These are phyloP conservation scores for Oryzias melastigma DNA, from an alignment of 2,113 vertebrate genomes.

Conservation along the genomic window DNA sequence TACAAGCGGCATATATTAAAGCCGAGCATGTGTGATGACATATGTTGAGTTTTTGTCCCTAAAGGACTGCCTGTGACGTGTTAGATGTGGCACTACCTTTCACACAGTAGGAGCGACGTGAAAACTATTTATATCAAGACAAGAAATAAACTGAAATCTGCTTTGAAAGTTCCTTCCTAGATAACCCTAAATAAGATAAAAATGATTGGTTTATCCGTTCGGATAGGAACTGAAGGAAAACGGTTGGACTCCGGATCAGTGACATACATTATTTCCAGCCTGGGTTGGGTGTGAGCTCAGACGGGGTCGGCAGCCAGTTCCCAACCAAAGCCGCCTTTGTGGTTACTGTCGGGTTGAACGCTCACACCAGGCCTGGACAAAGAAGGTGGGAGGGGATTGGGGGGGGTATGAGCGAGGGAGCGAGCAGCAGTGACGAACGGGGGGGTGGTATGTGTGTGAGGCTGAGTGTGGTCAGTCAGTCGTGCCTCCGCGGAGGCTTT, in stretches of 20 bases:
- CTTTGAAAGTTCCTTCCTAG: background rate
- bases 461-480: constrained; percentile 16
- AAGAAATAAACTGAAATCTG: constrained; percentile 7
- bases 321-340: constrained; percentile 69
- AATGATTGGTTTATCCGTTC: constrained; percentile 30
- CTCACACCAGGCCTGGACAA: constrained; percentile 36
- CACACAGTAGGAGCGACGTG: constrained; percentile 17
- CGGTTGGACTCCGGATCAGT: constrained; percentile 1
- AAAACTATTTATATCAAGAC: constrained; percentile 26
- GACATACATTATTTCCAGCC: constrained; percentile 22
- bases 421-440: constrained; percentile 22
- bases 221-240: too few relatives aligned
- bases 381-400: constrained; percentile 13
- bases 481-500: constrained; percentile 13
- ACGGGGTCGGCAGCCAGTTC: constrained; percentile 47
- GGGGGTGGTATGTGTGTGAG: background rate
- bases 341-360: constrained; percentile 53
- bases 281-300: constrained; percentile 53
- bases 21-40: constrained; percentile 14
- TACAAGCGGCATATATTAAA: constrained; percentile 10
- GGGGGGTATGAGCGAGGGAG: background rate
- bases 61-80: constrained; percentile 13
- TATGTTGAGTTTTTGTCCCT: constrained; percentile 20
- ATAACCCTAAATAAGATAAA: too few relatives aligned
- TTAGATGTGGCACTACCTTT: constrained; percentile 26